Evolutionary conservation across 2,888 invertebrate genomes (phyloP).

Genomic region (Calameuta filiformis): DNA sequence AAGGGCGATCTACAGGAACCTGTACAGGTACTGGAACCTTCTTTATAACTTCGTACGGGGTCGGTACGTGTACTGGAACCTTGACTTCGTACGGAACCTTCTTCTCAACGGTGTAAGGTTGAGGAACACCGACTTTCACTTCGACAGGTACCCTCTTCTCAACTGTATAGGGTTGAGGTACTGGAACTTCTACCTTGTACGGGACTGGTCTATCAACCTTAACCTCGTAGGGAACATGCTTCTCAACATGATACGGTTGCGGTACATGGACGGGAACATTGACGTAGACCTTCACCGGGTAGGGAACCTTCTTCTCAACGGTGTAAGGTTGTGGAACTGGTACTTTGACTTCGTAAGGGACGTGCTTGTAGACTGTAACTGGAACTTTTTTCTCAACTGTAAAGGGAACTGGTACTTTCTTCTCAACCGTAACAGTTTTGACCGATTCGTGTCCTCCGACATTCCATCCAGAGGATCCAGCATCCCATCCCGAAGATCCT

Average conservation of each 20-base stretch:
- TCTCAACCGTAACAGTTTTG: constrained; percentile 27
- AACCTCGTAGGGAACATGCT: constrained; percentile 76
- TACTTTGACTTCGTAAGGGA: constrained; percentile 73
- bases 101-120: constrained; percentile 78
- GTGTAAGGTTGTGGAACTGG: constrained; percentile 64
- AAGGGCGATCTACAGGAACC: constrained; percentile 55
- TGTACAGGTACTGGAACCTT: constrained; percentile 77
- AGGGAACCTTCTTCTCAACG: constrained; percentile 38
- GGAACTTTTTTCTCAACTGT: constrained; percentile 83
- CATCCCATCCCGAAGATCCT: background rate
- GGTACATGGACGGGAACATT: constrained; percentile 36
- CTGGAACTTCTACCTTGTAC: constrained; percentile 74
- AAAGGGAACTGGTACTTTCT: constrained; percentile 43
- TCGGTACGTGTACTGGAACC: constrained; percentile 71
- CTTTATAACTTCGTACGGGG: constrained; percentile 79
- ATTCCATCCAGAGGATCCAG: constrained; percentile 3
- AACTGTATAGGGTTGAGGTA: constrained; percentile 72
- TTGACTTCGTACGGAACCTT: constrained; percentile 69
- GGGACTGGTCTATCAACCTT: constrained; percentile 60
- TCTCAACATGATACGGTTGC: constrained; percentile 47
- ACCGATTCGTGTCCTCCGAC: constrained; percentile 23
- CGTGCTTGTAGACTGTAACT: constrained; percentile 81
- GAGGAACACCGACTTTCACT: constrained; percentile 80
- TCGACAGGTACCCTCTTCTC: constrained; percentile 76
- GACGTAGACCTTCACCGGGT: constrained; percentile 28